phyloP scores from a whole-genome alignment of 1,140 invertebrate genomes.

The Aleiodes sp. region DNA sequence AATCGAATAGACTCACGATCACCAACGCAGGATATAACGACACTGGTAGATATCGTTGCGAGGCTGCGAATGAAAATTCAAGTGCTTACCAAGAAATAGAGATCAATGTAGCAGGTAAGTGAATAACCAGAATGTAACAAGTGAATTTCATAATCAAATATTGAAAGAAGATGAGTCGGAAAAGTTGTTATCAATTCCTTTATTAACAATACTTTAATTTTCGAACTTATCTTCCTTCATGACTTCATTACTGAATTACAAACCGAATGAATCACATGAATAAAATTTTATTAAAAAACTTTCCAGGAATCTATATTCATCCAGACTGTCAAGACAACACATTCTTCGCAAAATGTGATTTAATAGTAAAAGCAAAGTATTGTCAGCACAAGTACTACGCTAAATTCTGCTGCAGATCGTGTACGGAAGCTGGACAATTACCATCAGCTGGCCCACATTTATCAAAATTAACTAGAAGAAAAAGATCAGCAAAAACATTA shows the following conservation, averaged over 20 bases:
- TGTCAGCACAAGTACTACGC: slow-evolving; percentile 90
- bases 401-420: slow-evolving; percentile 92
- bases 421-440: slow-evolving; percentile 83
- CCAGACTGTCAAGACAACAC: slow-evolving; percentile 85
- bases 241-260: too few relatives aligned
- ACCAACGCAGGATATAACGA: slow-evolving; percentile 72
- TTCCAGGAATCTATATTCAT: slow-evolving; percentile 77
- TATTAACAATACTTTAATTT: neutral
- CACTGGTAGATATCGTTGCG: slow-evolving; percentile 81
- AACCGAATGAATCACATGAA: too few relatives aligned
- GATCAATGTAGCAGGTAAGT: slow-evolving; percentile 77
- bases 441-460: slow-evolving; percentile 61
- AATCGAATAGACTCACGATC: slow-evolving; percentile 76
- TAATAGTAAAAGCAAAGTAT: slow-evolving; percentile 84
- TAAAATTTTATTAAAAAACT: too few relatives aligned
- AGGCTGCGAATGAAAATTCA: slow-evolving; percentile 77
- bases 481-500: slow-evolving; percentile 38
- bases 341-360: slow-evolving; percentile 87
- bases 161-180: neutral
- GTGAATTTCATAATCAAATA: too few relatives aligned
- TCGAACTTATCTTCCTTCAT: too few relatives aligned
- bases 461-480: slow-evolving; percentile 54
- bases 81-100: slow-evolving; percentile 70
- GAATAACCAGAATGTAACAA: too few relatives aligned
- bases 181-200: neutral